A percentile compares a stretch with the other conserved stretches of the same genome.
These are phyloP conservation scores for Bombycilla garrulus DNA, from an alignment of 2,113 vertebrate species.

Conservation along the genomic window DNA sequence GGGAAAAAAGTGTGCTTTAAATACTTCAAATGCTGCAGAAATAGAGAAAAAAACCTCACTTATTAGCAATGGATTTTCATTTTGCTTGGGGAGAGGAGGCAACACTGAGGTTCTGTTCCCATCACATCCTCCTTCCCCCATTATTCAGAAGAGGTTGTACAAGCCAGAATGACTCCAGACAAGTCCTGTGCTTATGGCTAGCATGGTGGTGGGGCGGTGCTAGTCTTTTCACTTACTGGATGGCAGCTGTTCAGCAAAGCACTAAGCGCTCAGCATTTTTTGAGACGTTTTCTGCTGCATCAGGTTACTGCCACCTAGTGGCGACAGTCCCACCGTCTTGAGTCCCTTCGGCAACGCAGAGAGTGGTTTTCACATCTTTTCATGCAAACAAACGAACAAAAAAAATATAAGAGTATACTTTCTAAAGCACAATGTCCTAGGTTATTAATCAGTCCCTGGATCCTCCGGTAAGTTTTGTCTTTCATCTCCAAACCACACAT, in stretches of 20 bases:
- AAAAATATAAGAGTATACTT: not conserved
- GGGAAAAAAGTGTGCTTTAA: not conserved
- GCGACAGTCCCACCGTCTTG: not conserved
- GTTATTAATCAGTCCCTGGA: not conserved
- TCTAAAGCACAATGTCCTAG: not conserved
- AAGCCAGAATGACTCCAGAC: not conserved
- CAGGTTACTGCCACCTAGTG: constrained; percentile 77
- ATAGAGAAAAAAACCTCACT: not conserved
- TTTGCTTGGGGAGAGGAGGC: not conserved
- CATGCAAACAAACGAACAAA: not conserved
- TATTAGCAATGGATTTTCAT: not conserved
- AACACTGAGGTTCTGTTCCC: not conserved
- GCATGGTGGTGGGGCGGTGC: not conserved
- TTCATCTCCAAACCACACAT: not conserved
- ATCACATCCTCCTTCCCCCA: not conserved
- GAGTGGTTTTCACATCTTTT: not conserved
- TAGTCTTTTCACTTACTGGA: not conserved
- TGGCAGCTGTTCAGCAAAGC: not conserved
- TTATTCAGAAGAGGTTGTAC: not conserved
- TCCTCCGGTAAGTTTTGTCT: not conserved
- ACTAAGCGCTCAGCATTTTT: not conserved
- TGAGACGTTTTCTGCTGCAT: constrained; percentile 47
- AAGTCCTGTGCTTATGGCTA: not conserved
- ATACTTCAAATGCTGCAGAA: not conserved
- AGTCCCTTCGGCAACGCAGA: not conserved